Evolutionary conservation across 2,797 vertebrate genomes (phyloP).

Genomic region (Enteromius thamalakanensis): DNA sequence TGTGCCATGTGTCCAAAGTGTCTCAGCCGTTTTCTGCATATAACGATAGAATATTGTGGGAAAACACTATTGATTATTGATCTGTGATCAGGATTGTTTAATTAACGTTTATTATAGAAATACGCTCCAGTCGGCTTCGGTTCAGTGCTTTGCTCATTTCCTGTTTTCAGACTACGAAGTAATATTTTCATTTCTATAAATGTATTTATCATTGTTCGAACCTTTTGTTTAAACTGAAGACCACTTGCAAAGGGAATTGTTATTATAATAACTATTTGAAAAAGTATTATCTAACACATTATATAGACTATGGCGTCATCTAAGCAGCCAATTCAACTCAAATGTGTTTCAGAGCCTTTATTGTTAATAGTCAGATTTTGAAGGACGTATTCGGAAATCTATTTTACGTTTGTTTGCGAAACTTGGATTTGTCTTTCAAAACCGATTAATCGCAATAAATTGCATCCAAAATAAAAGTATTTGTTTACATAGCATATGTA

Average conservation of each 20-base stretch:
- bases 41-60: background rate
- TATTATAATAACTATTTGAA: conserved; percentile 14
- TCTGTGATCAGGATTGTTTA: conserved; percentile 30
- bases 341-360: conserved; percentile 2
- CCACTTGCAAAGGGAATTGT: background rate
- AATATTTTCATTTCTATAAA: conserved; percentile 7
- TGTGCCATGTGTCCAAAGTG: conserved; percentile 70
- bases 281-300: conserved; percentile 31
- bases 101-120: conserved; percentile 1
- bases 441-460: background rate
- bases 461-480: too few relatives aligned
- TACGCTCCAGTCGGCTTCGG: background rate
- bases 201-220: background rate
- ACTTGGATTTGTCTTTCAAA: background rate
- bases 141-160: conserved; percentile 9
- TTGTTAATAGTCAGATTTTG: conserved; percentile 17
- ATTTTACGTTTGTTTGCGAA: background rate
- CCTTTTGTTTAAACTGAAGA: conserved; percentile 8
- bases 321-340: background rate
- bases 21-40: conserved; percentile 14
- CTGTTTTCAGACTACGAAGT: background rate
- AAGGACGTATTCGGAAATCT: background rate
- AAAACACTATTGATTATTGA: conserved; percentile 20
- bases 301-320: background rate
- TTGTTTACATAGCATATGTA: too few relatives aligned